A percentile compares a stretch with the other conserved stretches of the same genome.
These are phyloP conservation scores for Drosophila anomelani DNA, from an alignment of 2,888 invertebrate genomes.

Conservation along the genomic window DNA sequence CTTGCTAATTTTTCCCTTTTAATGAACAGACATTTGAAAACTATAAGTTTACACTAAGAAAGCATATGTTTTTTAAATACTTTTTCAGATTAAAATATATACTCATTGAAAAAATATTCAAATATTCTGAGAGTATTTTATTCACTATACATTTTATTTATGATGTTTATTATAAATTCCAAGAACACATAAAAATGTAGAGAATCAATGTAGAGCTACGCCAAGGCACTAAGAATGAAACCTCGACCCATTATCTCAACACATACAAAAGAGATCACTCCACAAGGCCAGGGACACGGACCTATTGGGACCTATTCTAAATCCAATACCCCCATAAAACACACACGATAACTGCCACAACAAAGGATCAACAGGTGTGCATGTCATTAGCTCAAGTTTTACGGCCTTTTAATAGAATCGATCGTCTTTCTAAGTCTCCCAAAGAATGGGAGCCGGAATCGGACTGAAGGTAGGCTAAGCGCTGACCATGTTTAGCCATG, in stretches of 20 bases:
- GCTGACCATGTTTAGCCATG: conserved; percentile 57
- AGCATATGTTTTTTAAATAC: not conserved
- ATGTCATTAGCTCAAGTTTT: conserved; percentile 73
- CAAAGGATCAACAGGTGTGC: conserved; percentile 81
- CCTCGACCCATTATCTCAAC: conserved; percentile 7
- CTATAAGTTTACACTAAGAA: too few relatives aligned
- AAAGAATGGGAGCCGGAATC: conserved; percentile 26
- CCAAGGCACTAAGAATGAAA: not conserved
- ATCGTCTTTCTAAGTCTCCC: conserved; percentile 31
- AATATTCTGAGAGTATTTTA: not conserved
- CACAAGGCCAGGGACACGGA: not conserved
- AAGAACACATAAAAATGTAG: conserved; percentile 2
- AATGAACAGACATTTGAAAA: too few relatives aligned
- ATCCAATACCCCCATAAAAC: conserved; percentile 38
- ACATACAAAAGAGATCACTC: conserved; percentile 21
- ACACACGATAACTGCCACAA: conserved; percentile 47
- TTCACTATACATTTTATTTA: not conserved
- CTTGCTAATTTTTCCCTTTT: too few relatives aligned
- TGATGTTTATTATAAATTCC: not conserved
- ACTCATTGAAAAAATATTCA: not conserved
- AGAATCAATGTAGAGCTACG: conserved; percentile 11
- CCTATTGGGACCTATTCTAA: conserved; percentile 1
- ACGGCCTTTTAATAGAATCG: conserved; percentile 75
- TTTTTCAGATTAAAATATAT: not conserved
- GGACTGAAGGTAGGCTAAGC: conserved; percentile 57